Evolutionary conservation across 2,113 vertebrate species (phyloP).

Genomic region (Corythaeola cristata): DNA sequence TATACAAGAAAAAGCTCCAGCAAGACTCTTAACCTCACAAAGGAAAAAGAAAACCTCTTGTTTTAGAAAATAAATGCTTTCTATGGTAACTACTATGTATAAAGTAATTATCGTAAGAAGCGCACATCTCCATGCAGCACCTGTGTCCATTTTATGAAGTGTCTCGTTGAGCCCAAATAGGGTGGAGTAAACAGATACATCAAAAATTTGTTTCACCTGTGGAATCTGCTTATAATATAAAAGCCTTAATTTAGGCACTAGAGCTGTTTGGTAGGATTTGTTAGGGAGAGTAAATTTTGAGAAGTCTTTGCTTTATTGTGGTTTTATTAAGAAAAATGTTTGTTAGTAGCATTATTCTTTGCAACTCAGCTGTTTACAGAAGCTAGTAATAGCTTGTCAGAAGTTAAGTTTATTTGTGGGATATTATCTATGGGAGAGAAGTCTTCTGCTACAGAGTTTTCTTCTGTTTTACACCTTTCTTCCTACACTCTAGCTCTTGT

Average conservation of each 20-base stretch:
- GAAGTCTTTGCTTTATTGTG: neutral
- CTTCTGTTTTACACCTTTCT: neutral
- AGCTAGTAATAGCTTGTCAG: neutral
- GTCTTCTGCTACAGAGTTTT: neutral
- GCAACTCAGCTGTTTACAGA: neutral
- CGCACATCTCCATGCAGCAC: neutral
- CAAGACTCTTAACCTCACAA: neutral
- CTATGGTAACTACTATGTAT: neutral
- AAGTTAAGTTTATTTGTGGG: neutral
- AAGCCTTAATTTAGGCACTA: neutral
- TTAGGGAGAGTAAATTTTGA: neutral
- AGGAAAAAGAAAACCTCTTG: neutral
- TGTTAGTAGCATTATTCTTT: neutral
- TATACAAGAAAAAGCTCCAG: neutral
- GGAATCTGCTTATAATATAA: neutral
- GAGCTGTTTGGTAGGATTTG: neutral
- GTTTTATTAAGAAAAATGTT: neutral
- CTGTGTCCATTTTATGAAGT: neutral
- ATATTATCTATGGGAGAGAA: neutral
- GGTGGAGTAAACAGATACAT: neutral
- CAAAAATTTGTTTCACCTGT: neutral
- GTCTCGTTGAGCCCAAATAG: neutral
- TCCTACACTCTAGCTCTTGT: neutral
- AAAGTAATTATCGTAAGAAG: neutral
- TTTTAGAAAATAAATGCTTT: neutral